Base-by-base conservation (phyloP, 1,140 invertebrate genomes). In the Chionoecetes opilio region DNA sequence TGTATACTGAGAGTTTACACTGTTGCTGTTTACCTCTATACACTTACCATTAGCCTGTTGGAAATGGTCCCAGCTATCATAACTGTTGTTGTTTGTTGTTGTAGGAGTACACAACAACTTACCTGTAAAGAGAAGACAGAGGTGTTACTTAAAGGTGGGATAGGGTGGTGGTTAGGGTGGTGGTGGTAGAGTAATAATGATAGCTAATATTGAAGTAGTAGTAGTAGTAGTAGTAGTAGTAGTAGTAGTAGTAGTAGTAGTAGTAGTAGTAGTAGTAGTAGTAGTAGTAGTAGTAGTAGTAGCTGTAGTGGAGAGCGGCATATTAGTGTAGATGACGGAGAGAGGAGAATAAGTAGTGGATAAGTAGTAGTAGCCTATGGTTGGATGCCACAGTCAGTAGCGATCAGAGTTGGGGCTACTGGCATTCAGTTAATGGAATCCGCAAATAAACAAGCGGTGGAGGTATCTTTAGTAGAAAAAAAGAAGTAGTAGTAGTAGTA, bases 161-260 rank as follows among this genome's bases (percentile, higher is more conserved):
- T 6, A 75, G 63, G 21, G 3, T n/a, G 21, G 63, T n/a, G 63
- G n/a, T n/a, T 21, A 21, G 26, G n/a, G n/a, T 75, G 63, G 21
- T 75, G 46, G 46, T 11, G 46, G 46, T 53, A 17, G 21, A 9
- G 46, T 53, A 53, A 17, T 53, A 53, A 17, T n/a, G 21, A 26
- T 75, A 26, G n/a, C n/a, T n/a, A n/a, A n/a, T n/a, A n/a, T n/a
- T n/a, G 46, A 53, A 9, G 46, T 53, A 53, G 46, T 53, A 53
- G 46, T n/a, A n/a, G 63, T 75, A 26, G n/a, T 75, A 26, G 63
- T 75, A 53, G 46, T 53, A 53, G 46, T n/a, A 75, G 63, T 75
- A 75, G 63, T 75, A 75, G 63, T 75, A 75, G 63, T 75, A 75
- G 63, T 75, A 75, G 63, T 75, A 75, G 63, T 75, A 75, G 63